A percentile compares a stretch with the other conserved stretches of the same genome.
phyloP scores from a whole-genome alignment of 1,140 invertebrate genomes.

The Hycleus phaleratus region DNA sequence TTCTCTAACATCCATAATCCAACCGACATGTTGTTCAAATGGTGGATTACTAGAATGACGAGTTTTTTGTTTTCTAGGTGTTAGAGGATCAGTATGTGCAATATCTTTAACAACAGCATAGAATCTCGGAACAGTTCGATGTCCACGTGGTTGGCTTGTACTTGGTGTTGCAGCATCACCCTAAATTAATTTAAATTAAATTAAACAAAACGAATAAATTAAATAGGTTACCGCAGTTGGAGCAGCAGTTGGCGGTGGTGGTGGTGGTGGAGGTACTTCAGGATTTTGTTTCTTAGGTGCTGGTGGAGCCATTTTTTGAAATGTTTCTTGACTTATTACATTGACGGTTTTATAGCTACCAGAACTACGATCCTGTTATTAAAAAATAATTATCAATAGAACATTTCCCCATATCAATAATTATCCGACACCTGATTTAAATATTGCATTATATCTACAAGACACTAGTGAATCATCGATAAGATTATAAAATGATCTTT shows the following conservation, averaged over 20 bases:
- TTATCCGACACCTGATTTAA: no score
- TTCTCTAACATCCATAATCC: constrained; percentile 88
- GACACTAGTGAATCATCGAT: no score
- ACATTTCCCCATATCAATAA: no score
- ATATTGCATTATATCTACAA: no score
- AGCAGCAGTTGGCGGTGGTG: constrained; percentile 30
- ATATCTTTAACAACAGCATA: constrained; percentile 89
- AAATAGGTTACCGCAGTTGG: not conserved
- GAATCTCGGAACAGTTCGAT: constrained; percentile 62
- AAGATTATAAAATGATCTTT: no score
- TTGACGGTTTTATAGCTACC: constrained; percentile 79
- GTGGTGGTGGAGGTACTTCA: constrained; percentile 69
- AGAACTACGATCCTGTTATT: constrained; percentile 30
- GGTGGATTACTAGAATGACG: constrained; percentile 87
- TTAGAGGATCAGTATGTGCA: constrained; percentile 52
- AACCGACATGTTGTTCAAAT: constrained; percentile 92
- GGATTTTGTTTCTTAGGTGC: constrained; percentile 56
- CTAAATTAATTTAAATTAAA: not conserved
- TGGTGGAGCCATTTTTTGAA: constrained; percentile 69
- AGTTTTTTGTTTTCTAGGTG: constrained; percentile 81
- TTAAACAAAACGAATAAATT: not conserved
- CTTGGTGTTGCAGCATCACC: not conserved
- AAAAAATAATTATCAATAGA: constrained; percentile 1
- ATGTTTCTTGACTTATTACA: constrained; percentile 80
- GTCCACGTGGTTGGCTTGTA: constrained; percentile 27